Evolutionary conservation across 2,797 vertebrate genomes (phyloP).

Genomic region (Somateria mollissima): DNA sequence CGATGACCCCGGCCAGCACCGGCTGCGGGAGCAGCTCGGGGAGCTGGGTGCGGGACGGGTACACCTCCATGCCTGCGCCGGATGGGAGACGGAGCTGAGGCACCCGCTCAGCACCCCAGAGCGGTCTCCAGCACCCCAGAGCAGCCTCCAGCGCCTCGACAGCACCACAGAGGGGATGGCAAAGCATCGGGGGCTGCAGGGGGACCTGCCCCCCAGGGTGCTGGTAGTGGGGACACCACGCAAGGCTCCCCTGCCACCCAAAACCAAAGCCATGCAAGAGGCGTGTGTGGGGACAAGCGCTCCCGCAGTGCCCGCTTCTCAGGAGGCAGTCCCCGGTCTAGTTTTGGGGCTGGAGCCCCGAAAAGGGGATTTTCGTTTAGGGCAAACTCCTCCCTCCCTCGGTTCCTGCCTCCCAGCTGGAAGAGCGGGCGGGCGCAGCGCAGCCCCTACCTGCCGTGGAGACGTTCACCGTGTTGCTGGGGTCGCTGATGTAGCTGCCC

Average conservation of each 20-base stretch:
- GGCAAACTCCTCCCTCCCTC: background rate
- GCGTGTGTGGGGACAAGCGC: rapidly evolving
- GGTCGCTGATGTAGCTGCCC: conserved; percentile 86
- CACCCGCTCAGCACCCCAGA: rapidly evolving
- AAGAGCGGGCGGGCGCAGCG: background rate
- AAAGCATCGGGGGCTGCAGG: rapidly evolving
- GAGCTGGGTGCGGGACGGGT: conserved; percentile 86
- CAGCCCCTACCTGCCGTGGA: conserved; percentile 86
- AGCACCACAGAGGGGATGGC: background rate
- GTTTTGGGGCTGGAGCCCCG: no score
- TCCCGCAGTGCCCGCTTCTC: rapidly evolving
- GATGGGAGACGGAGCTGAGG: rapidly evolving
- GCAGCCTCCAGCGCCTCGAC: rapidly evolving
- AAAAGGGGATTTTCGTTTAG: background rate
- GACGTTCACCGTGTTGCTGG: conserved; percentile 88
- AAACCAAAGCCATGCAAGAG: rapidly evolving
- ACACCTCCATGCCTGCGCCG: conserved; percentile 90
- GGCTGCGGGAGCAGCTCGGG: conserved; percentile 89
- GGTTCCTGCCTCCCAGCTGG: background rate
- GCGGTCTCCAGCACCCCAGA: background rate
- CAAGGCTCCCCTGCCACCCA: background rate
- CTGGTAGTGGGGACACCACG: background rate
- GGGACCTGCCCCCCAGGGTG: rapidly evolving
- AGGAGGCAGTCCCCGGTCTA: background rate
- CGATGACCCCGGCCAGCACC: conserved; percentile 90